These are phyloP conservation scores for Digitonthophagus gazella DNA, from an alignment of 2,888 invertebrate species.

Conservation along the genomic window DNA sequence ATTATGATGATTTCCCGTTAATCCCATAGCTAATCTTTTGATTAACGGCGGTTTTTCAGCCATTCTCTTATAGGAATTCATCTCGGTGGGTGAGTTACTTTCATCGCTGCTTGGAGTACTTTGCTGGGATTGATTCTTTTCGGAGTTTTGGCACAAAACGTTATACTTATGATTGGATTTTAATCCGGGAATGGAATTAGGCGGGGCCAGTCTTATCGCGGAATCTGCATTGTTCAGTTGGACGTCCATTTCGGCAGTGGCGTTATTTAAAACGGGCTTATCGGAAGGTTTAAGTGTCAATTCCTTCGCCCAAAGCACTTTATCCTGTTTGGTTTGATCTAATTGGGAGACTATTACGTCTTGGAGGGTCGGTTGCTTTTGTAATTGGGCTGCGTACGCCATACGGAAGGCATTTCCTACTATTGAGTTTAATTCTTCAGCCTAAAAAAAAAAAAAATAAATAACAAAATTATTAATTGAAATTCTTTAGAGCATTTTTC, in stretches of 20 bases:
- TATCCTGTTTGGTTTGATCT: constrained; percentile 54
- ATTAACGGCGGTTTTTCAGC: constrained; percentile 77
- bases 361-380: constrained; percentile 64
- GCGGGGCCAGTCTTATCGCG: constrained; percentile 55
- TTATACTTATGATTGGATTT: constrained; percentile 61
- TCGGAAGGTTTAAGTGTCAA: constrained; percentile 44
- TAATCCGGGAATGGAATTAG: constrained; percentile 67
- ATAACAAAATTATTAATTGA: neutral
- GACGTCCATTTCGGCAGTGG: constrained; percentile 54
- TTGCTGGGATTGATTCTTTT: constrained; percentile 52
- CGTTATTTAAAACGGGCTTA: constrained; percentile 39
- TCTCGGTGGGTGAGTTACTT: constrained; percentile 83
- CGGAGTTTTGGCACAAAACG: constrained; percentile 48
- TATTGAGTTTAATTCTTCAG: constrained; percentile 81
- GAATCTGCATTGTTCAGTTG: constrained; percentile 54
- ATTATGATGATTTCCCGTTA: constrained; percentile 58
- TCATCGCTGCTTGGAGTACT: constrained; percentile 76
- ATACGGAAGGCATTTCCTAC: constrained; percentile 91
- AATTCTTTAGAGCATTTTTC: no score
- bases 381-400: constrained; percentile 85
- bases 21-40: constrained; percentile 74
- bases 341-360: constrained; percentile 66
- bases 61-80: constrained; percentile 80
- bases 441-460: constrained; percentile 57
- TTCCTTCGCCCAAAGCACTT: constrained; percentile 53